Base-by-base conservation (phyloP, 2,888 invertebrate species). In the Cantharis flavilabris region DNA sequence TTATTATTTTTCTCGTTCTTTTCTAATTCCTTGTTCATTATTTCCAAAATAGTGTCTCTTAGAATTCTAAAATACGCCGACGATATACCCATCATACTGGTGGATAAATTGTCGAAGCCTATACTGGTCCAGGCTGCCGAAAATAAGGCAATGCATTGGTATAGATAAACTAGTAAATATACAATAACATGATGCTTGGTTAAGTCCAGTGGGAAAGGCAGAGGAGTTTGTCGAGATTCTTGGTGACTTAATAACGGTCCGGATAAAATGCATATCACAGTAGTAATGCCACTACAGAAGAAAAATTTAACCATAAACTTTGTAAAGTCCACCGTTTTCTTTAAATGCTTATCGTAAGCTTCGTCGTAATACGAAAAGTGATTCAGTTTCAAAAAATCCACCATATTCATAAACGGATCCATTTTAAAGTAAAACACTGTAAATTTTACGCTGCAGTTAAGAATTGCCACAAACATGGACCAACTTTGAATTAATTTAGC, bases 61-160 rank as follows among this genome's bases (percentile, higher is more conserved):
- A 84, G 73, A 76, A 85, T 83, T 28, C 80, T 80, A 74, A 84
- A 82, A 69, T 84, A 83, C 10, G 83, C 82, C 16, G 81, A 76
- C 18, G 81, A 83, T 20, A 83, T 78, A 10, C 81, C 80, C 81
- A 84, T 83, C 16, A 83, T 81, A 69, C 82, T 79, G n/a, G 81
- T 80, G 11, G 82, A 81, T 63, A 84, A 73, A n/a, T 82, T 79
- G 79, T 85, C 85, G 71, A 85, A 79, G 62, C 83, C 82, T 10
- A 83, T 79, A 69, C 83, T 83, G 28, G 81, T 81, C 79, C 80
- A 81, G 13, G 80, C 81, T 9, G 81, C 81, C 49, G 79, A 79
- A 28, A 81, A 62, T 65, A 83, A 67, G 3, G 78, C 78, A n/a
- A 78, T 9, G 7, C 72, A 72, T 62, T 77, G 77, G 23, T 64